Conservation (phyloP, 2,888 invertebrate genomes). For the Amphiduros pacificus region DNA sequence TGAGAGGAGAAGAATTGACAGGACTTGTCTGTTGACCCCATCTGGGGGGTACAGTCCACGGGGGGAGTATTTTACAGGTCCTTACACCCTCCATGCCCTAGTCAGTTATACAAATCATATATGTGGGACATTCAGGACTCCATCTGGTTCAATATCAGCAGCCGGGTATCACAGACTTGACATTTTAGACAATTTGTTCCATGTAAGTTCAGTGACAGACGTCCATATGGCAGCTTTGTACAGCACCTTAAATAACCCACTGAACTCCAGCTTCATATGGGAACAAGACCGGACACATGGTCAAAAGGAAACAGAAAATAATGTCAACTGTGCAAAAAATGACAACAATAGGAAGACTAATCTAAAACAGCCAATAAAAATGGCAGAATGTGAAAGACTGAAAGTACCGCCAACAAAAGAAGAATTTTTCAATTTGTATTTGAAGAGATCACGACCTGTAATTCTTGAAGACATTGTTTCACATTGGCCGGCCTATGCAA, state of each 20-base stretch:
- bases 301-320: slow-evolving; percentile 1
- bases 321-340: neutral
- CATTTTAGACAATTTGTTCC: slow-evolving; percentile 41
- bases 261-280: slow-evolving; percentile 7
- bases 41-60: too few relatives aligned
- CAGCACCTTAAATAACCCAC: neutral
- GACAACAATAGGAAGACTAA: neutral
- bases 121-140: slow-evolving; percentile 38
- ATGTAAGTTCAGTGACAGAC: slow-evolving; percentile 31
- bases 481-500: slow-evolving; percentile 45
- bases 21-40: slow-evolving; percentile 4
- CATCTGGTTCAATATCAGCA: slow-evolving; percentile 33
- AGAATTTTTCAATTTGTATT: slow-evolving; percentile 46
- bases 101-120: slow-evolving; percentile 38
- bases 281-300: neutral
- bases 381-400: slow-evolving; percentile 21
- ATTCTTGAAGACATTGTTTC: slow-evolving; percentile 42
- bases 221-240: slow-evolving; percentile 27
- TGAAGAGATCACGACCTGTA: slow-evolving; percentile 50
- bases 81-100: too few relatives aligned
- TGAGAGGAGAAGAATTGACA: neutral
- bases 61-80: too few relatives aligned
- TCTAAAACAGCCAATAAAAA: neutral
- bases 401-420: slow-evolving; percentile 28
- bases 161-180: slow-evolving; percentile 41